These are phyloP conservation scores for Vespertilio murinus DNA, from an alignment of 2,797 vertebrate genomes.

Conservation along the genomic window DNA sequence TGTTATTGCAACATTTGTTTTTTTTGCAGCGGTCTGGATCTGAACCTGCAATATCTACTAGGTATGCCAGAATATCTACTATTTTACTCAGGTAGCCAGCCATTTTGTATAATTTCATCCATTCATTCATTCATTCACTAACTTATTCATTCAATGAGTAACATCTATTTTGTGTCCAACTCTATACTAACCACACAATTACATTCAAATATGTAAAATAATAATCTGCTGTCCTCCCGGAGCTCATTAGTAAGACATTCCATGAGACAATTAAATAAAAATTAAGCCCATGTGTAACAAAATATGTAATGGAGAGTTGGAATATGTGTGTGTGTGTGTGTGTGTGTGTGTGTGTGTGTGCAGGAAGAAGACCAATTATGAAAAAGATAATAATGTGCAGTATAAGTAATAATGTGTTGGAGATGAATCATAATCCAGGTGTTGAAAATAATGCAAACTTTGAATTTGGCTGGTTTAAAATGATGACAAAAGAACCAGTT, in stretches of 20 bases:
- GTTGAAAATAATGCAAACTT: neutral
- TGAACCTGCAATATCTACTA: neutral
- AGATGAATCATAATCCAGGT: neutral
- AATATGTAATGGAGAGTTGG: neutral
- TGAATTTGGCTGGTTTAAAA: conserved; percentile 5
- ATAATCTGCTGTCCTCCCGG: neutral
- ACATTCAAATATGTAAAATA: conserved; percentile 21
- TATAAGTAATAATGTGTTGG: neutral
- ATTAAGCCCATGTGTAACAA: neutral
- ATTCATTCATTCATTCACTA: neutral
- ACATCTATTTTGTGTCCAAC: neutral
- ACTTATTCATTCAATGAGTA: neutral
- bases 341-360: neutral
- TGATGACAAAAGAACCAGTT: neutral
- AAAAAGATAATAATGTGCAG: neutral
- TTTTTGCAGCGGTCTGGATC: neutral
- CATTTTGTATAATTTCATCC: conserved; percentile 30
- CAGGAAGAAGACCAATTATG: neutral
- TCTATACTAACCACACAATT: neutral
- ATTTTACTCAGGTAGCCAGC: neutral
- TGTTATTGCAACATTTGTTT: neutral
- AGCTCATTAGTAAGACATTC: neutral
- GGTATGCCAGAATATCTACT: neutral
- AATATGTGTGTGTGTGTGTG: neutral
- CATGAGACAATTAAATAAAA: neutral